Evolutionary conservation across 2,888 invertebrate genomes (phyloP).

Genomic region (Cephus spinipes): DNA sequence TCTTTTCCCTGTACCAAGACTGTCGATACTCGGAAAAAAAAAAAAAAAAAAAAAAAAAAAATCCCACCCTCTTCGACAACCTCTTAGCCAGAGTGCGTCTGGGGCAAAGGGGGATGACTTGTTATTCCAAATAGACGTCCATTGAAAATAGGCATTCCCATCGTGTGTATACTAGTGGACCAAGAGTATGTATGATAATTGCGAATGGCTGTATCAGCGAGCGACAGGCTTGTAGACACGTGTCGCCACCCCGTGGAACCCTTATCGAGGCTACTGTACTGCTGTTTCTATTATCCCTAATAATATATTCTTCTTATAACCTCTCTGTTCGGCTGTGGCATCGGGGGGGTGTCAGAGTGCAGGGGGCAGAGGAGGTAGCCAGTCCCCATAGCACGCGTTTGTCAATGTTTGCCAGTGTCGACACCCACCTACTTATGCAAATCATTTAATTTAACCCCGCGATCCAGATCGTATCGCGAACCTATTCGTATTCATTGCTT

Average conservation of each 20-base stretch:
- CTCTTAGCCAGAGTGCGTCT: not conserved
- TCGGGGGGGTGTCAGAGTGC: slow-evolving; percentile 16
- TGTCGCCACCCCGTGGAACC: slow-evolving; percentile 49
- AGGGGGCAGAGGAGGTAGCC: slow-evolving; percentile 11
- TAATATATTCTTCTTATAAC: slow-evolving; percentile 63
- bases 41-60: not conserved
- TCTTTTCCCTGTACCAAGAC: not conserved
- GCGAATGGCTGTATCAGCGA: slow-evolving; percentile 61
- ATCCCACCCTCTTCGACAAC: not conserved
- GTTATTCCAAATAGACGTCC: not conserved
- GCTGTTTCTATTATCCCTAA: slow-evolving; percentile 62
- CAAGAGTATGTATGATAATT: slow-evolving; percentile 49
- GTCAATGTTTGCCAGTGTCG: slow-evolving; percentile 67
- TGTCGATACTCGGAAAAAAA: not conserved
- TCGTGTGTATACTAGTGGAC: not conserved
- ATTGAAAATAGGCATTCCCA: not conserved
- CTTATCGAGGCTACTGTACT: slow-evolving; percentile 47
- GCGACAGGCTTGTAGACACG: slow-evolving; percentile 54
- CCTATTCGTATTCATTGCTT: slow-evolving; percentile 67
- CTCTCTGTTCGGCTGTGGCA: slow-evolving; percentile 5
- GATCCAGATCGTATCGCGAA: slow-evolving; percentile 65
- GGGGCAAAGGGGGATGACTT: not conserved
- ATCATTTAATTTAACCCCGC: slow-evolving; percentile 67
- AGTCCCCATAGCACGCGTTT: slow-evolving; percentile 56
- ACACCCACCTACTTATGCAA: slow-evolving; percentile 68